Evolutionary conservation across 92 coral and sea anemone species (phyloP), one percentile per base, ranked within the genome.

Genomic region (Epizoanthus ramosus): DNA sequence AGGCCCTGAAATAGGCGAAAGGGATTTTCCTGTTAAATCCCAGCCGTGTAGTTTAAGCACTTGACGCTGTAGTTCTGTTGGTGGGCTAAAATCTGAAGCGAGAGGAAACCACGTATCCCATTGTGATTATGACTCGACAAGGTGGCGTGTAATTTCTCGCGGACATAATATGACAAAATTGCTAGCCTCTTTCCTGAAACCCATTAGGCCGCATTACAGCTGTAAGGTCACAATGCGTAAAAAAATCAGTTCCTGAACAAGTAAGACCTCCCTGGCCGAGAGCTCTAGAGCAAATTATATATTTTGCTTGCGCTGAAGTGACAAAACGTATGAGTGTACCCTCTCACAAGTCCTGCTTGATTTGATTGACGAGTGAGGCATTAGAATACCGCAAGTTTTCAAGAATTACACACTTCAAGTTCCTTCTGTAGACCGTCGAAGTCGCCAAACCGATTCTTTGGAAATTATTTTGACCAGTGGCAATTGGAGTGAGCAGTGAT

Each of bases 221-320:
- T 23, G n/a, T 68, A 68, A 84, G 87, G 91, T 88, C 85, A 84
- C 72, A 65, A 70, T 56, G 74, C 73, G 75, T 68, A 73, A 77
- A n/a, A n/a, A 84, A 70, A 83, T 24, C 52, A 24, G 71, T 77
- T 77, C 82, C 71, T 77, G 21, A 61, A 60, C 47, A 41, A 19
- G 35, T 23, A 57, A 16, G 82, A 60, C 68, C 67, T 75, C 70
- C 57, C 71, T 77, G 82, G 22, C 66, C 39, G 80, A 23, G 57
- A 61, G 8, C 63, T 19, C 23, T 77, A 35, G 23, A 41, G 70
- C 23, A 77, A 59, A 25, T 58, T 60, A 77, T n/a, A 31, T 17
- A 24, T 76, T 63, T 41, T n/a, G 45, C 54, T 47, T 59, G 47
- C 71, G 82, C 82, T 77, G 82, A 77, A 61, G 71, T 60, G 82